These are phyloP conservation scores for Garra rufa DNA, from an alignment of 2,113 vertebrate genomes.

Conservation along the genomic window DNA sequence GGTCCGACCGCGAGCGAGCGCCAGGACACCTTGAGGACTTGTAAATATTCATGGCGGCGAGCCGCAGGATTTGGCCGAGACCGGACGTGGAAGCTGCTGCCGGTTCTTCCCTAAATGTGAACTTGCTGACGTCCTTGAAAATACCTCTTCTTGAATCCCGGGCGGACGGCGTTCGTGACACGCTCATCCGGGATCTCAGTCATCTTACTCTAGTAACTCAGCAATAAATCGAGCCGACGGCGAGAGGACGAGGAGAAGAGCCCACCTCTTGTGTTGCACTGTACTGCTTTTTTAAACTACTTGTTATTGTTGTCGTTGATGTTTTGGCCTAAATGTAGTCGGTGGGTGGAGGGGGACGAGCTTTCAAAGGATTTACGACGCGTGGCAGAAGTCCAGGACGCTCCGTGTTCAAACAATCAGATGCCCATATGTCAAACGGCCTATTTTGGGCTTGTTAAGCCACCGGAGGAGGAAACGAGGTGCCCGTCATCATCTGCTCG, in stretches of 20 bases:
- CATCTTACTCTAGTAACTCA: constrained; percentile 75
- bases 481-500: constrained; percentile 74
- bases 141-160: constrained; percentile 78
- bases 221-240: constrained; percentile 74
- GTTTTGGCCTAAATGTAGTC: constrained; percentile 66
- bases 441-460: constrained; percentile 77
- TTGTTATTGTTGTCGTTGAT: constrained; percentile 59
- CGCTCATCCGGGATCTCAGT: constrained; percentile 73
- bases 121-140: constrained; percentile 75
- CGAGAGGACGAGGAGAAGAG: constrained; percentile 53
- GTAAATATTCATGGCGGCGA: constrained; percentile 79
- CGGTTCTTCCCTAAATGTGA: constrained; percentile 70
- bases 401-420: constrained; percentile 76
- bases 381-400: constrained; percentile 73
- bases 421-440: constrained; percentile 74
- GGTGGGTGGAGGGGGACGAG: constrained; percentile 67
- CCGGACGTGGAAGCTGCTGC: constrained; percentile 69
- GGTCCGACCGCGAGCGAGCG: constrained; percentile 63
- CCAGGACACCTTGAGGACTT: constrained; percentile 63
- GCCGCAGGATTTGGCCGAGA: constrained; percentile 62
- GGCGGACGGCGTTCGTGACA: constrained; percentile 67
- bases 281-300: constrained; percentile 46
- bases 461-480: constrained; percentile 70
- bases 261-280: constrained; percentile 53
- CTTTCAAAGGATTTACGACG: constrained; percentile 72